phyloP scores from a whole-genome alignment of 2,888 invertebrate genomes.

The Apantesis nais region DNA sequence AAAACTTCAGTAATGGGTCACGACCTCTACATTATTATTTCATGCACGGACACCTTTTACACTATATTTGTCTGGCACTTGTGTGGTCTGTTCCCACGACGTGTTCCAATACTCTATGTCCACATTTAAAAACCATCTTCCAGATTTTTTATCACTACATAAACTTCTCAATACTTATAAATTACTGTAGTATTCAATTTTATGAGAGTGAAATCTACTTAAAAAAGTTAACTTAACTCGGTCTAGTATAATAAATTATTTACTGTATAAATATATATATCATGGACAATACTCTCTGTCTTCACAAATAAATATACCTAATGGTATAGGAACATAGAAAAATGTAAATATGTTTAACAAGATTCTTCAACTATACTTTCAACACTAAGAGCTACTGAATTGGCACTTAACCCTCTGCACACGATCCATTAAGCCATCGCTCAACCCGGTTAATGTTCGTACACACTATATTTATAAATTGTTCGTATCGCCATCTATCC shows the following conservation, averaged over 20 bases:
- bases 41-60: not conserved
- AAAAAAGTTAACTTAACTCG: no score
- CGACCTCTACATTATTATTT: not conserved
- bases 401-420: conserved; percentile 23
- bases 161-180: no score
- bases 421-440: conserved; percentile 23
- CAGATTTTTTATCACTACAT: not conserved
- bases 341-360: not conserved
- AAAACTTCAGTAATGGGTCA: not conserved
- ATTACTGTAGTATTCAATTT: not conserved
- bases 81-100: not conserved
- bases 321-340: not conserved
- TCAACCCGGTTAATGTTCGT: conserved; percentile 19
- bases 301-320: not conserved
- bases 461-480: conserved; percentile 23
- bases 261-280: not conserved
- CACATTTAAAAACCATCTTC: not conserved
- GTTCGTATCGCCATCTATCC: conserved; percentile 20
- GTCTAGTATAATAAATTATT: no score
- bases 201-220: not conserved
- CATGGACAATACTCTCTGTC: not conserved
- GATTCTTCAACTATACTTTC: conserved; percentile 11
- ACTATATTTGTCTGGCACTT: not conserved
- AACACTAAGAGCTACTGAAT: conserved; percentile 13
- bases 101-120: not conserved